A percentile compares a stretch with the other conserved stretches of the same genome.
Conservation (phyloP, 2,797 vertebrate genomes). For the Rallus crepitans region DNA sequence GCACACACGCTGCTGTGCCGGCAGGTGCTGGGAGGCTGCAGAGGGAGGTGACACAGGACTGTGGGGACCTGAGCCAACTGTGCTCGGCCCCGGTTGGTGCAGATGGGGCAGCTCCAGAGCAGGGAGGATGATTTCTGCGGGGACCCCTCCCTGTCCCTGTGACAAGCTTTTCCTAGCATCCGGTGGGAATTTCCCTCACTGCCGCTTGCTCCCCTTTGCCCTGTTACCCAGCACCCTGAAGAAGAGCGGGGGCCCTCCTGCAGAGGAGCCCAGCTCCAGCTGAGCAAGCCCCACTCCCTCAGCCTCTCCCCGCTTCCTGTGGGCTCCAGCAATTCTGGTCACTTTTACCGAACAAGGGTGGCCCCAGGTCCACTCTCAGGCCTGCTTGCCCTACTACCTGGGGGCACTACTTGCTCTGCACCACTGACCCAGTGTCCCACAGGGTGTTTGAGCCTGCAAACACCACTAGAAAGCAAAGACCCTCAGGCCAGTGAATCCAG, state of each 20-base stretch:
- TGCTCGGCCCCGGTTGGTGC: background rate
- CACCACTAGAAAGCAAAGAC: background rate
- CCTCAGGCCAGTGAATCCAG: background rate
- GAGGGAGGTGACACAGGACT: background rate
- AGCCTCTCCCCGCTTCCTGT: rapidly evolving
- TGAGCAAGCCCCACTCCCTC: background rate
- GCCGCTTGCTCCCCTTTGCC: background rate
- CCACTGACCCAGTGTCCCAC: rapidly evolving
- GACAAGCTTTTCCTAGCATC: background rate
- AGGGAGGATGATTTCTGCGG: background rate
- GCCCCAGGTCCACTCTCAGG: background rate
- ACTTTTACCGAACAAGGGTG: background rate
- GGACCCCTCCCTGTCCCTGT: rapidly evolving
- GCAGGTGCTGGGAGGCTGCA: rapidly evolving
- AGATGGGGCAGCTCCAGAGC: background rate
- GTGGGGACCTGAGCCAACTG: background rate
- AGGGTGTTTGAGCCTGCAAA: background rate
- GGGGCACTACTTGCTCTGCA: background rate
- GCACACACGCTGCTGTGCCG: rapidly evolving
- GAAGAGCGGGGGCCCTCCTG: background rate
- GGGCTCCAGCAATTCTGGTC: background rate
- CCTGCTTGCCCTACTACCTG: background rate
- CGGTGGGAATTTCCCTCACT: rapidly evolving
- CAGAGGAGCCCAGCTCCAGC: background rate
- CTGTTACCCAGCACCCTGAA: background rate